Base-by-base conservation (phyloP, 2,888 invertebrate genomes). In the Lasius fuliginosus region DNA sequence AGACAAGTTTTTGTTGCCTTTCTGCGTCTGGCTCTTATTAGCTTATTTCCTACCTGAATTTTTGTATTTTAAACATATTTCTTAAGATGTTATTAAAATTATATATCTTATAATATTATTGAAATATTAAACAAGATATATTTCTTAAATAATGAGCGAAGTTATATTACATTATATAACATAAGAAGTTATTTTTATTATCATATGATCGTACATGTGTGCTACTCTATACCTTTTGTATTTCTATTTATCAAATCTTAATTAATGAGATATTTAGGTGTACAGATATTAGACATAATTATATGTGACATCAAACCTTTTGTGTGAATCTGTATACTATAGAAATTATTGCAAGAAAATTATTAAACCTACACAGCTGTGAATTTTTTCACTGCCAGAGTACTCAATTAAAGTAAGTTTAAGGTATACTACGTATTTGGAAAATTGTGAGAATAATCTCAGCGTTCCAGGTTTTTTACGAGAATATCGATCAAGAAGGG, bases 131-230 rank as follows among this genome's bases (percentile, higher is more conserved):
- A 27, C n/a, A 2, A 9, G 23, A 23, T 65, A 65, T 23, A 65
- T 65, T 23, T 65, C 2, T 42, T 42, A 65, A 42, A 42, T 65
- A 65, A 15, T 30, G 3, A 60, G 9, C 1, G 23, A 65, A 40
- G 4, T 23, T 65, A 23, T 18, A 9, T 30, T 30, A 9, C 4
- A 30, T 23, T 65, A 23, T 18, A 9, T 30, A 49, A 9, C 9
- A 30, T 49, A n/a, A n/a, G 5, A 30, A 30, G 3, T 23, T 18
- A 18, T 49, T 68, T 67, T 68, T 68, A 68, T 68, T 46, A 67
- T 46, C 6, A 18, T 46, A 60, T 27, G 1, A 27, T 15, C 27
- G 27, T 60, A 64, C 18, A 49, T 49, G 6, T 9, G 9, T 64
- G 1, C 11, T 36, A 8, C n/a, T 11, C 6, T 36, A 36, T 36